Evolutionary conservation across 2,797 vertebrate genomes (phyloP).

Genomic region (Tapirus indicus): DNA sequence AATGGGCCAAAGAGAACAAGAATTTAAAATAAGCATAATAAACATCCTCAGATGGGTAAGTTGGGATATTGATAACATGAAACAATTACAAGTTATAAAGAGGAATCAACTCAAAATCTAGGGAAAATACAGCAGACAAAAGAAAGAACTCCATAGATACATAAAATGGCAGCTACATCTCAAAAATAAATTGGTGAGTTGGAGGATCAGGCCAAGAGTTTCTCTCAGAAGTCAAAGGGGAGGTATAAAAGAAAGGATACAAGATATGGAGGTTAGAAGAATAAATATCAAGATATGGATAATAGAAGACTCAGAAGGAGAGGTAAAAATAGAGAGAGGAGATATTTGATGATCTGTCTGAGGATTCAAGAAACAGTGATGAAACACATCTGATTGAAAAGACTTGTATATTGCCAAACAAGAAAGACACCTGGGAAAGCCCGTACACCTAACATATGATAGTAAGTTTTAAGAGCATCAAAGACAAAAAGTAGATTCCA

Average conservation of each 20-base stretch:
- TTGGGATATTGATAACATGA: neutral
- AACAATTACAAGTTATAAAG: neutral
- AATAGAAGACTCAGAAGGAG: neutral
- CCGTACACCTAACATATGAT: neutral
- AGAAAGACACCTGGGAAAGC: neutral
- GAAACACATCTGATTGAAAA: conserved; percentile 9
- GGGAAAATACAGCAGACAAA: neutral
- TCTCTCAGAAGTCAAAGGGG: conserved; percentile 17
- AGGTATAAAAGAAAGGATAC: neutral
- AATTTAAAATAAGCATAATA: neutral
- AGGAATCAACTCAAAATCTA: neutral
- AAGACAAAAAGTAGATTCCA: conserved; percentile 48
- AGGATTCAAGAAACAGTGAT: neutral
- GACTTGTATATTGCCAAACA: neutral
- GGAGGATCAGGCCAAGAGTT: neutral
- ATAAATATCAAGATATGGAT: neutral
- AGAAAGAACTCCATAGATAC: neutral
- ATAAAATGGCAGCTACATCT: neutral
- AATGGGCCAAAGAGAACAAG: neutral
- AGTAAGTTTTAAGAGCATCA: neutral
- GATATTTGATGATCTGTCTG: neutral
- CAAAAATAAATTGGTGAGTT: neutral
- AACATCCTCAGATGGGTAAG: neutral
- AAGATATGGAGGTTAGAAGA: neutral
- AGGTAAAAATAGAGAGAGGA: neutral